Conservation (phyloP, 2,113 vertebrate species). For the Cynopterus brachyotis region DNA sequence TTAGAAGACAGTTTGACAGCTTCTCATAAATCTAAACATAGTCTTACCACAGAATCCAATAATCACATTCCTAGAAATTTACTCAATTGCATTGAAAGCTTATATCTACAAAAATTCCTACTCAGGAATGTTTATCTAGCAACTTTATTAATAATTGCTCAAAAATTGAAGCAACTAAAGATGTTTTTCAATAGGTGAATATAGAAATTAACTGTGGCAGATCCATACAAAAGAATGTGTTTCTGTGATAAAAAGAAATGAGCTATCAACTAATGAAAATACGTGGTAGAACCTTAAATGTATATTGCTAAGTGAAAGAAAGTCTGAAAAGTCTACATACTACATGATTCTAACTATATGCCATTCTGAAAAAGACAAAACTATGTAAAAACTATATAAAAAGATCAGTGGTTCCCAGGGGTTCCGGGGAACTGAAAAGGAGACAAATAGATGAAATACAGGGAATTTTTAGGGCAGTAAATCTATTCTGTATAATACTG, state of each 20-base stretch:
- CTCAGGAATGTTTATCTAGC: neutral
- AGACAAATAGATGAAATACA: neutral
- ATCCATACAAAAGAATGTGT: neutral
- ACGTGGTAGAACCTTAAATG: neutral
- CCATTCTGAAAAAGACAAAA: neutral
- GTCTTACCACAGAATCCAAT: neutral
- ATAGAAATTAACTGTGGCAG: too few species aligned
- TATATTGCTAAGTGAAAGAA: neutral
- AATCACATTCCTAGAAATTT: neutral
- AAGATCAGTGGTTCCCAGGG: too few species aligned
- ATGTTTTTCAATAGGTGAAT: neutral
- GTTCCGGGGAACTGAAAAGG: neutral
- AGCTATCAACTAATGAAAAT: neutral
- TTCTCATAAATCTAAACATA: neutral
- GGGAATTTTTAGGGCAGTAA: neutral
- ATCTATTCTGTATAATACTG: neutral
- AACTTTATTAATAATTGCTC: neutral
- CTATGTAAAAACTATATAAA: neutral
- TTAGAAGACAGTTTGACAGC: neutral
- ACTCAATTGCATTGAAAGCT: neutral
- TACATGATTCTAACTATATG: neutral
- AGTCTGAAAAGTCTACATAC: neutral
- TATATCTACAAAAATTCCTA: neutral
- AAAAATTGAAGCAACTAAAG: neutral
- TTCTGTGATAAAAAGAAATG: neutral